phyloP scores from a whole-genome alignment of 2,797 vertebrate species.

The Xenops minutus region DNA sequence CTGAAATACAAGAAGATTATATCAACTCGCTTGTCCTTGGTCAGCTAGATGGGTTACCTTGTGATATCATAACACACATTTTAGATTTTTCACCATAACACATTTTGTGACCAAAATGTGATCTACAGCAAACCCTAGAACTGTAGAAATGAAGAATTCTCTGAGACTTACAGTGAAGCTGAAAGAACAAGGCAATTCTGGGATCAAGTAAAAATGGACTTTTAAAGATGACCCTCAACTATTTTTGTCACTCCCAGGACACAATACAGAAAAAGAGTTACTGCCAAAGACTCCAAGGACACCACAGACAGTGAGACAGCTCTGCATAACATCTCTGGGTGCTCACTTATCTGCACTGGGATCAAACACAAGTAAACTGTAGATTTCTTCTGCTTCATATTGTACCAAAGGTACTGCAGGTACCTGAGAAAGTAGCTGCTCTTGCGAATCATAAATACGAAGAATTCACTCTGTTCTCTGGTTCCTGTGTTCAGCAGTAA shows the following conservation, averaged over 20 bases:
- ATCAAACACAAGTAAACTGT: neutral
- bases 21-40: neutral
- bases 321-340: neutral
- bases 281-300: neutral
- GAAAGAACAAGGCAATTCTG: neutral
- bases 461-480: neutral
- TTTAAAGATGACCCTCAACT: neutral
- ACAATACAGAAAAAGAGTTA: neutral
- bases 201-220: neutral
- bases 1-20: neutral
- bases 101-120: neutral
- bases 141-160: neutral
- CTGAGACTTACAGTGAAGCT: neutral
- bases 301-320: neutral
- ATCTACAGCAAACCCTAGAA: neutral
- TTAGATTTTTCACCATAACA: neutral
- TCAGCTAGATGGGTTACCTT: neutral
- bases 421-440: neutral
- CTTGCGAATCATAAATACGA: neutral
- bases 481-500: neutral
- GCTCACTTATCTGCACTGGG: neutral
- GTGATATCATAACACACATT: neutral
- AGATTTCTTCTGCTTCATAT: neutral
- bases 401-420: neutral
- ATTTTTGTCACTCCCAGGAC: neutral